Conservation (phyloP, 2,797 vertebrate genomes). For the Leptoclinus maculatus region DNA sequence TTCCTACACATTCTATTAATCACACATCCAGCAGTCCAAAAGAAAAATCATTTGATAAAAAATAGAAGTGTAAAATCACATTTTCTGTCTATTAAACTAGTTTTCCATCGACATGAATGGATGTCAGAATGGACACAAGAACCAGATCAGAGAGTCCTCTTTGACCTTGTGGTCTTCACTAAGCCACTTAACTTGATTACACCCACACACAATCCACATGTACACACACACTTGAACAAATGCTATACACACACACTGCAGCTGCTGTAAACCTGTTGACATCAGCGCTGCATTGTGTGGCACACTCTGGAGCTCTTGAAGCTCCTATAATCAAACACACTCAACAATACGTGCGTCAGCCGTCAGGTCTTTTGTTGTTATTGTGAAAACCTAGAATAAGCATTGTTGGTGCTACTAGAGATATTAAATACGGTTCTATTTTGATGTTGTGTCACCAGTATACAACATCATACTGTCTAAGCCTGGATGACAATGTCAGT, state of each 20-base stretch:
- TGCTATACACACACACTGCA: background rate
- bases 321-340: conserved; percentile 28
- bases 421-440: background rate
- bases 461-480: background rate
- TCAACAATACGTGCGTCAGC: conserved; percentile 4
- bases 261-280: conserved; percentile 18
- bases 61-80: background rate
- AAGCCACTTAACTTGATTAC: conserved; percentile 40
- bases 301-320: conserved; percentile 14
- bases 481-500: background rate
- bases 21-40: conserved; percentile 4
- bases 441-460: background rate
- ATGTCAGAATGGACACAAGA: background rate
- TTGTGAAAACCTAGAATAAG: background rate
- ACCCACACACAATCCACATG: conserved; percentile 16
- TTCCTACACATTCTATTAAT: conserved; percentile 51
- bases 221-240: background rate
- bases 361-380: conserved; percentile 13
- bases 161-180: conserved; percentile 8
- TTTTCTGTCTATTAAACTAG: background rate
- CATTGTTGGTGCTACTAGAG: no score
- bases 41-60: background rate
- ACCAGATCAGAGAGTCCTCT: background rate
- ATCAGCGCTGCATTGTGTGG: conserved; percentile 1
- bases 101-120: background rate